phyloP scores from a whole-genome alignment of 2,113 vertebrate genomes.

The Uria aalge region DNA sequence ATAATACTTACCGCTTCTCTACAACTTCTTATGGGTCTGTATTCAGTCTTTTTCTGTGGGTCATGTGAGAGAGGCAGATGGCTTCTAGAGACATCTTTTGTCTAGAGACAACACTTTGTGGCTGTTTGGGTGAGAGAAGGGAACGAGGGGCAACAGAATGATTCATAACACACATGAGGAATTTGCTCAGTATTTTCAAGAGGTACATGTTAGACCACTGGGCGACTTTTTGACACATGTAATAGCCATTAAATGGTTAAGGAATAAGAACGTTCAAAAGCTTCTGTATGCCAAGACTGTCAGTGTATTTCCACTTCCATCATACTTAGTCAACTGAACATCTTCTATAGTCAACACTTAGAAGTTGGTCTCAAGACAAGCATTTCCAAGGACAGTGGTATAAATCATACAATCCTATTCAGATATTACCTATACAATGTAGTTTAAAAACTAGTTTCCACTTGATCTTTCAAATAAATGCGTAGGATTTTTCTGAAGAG shows the following conservation, averaged over 20 bases:
- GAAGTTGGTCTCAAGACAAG: neutral
- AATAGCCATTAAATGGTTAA: neutral
- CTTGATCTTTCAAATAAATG: neutral
- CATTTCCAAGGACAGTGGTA: neutral
- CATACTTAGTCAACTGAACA: neutral
- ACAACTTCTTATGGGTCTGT: neutral
- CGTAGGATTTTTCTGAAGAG: neutral
- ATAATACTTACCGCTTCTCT: neutral
- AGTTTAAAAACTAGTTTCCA: neutral
- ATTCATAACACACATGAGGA: accelerated
- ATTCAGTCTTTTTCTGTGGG: neutral
- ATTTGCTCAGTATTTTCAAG: neutral
- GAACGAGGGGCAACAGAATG: neutral
- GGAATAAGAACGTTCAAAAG: neutral
- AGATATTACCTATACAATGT: neutral
- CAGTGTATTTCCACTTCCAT: neutral
- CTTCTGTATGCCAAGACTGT: neutral
- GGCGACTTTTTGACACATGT: neutral
- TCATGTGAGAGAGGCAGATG: neutral
- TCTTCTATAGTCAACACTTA: neutral
- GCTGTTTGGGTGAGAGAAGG: neutral
- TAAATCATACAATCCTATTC: neutral
- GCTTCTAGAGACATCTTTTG: neutral
- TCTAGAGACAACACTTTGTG: neutral
- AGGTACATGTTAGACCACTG: neutral